Conservation (phyloP, 2,113 vertebrate species). For the Halichoerus grypus region DNA sequence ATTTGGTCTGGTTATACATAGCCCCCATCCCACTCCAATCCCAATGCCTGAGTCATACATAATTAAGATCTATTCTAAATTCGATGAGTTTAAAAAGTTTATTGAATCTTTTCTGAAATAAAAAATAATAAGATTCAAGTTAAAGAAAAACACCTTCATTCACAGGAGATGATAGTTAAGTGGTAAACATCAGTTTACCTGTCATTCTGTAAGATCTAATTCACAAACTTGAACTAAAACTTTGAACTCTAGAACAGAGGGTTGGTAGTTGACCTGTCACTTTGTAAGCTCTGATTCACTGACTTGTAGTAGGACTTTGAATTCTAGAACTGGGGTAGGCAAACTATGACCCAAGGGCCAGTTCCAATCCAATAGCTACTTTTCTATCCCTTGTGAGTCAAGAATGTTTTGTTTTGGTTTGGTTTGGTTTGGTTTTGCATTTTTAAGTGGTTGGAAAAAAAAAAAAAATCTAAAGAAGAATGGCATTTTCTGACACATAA, state of each 20-base stretch:
- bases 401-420: not conserved
- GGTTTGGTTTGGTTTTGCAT: not conserved
- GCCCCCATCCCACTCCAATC: not conserved
- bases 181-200: not conserved
- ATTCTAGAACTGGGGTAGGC: not conserved
- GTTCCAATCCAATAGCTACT: not conserved
- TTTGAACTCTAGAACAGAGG: not conserved
- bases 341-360: not conserved
- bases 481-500: not conserved
- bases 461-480: not conserved
- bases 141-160: not conserved
- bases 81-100: conserved; percentile 29
- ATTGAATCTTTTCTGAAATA: not conserved
- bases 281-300: not conserved
- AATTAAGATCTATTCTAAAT: conserved; percentile 37
- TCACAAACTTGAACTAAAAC: not conserved
- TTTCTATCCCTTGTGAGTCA: not conserved
- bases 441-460: not conserved
- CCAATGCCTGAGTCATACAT: not conserved
- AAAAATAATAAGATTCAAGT: not conserved
- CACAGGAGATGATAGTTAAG: not conserved
- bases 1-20: not conserved
- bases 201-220: not conserved
- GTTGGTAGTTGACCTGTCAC: not conserved
- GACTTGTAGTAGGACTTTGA: not conserved